phyloP scores from a whole-genome alignment of 2,797 vertebrate genomes.

The Okamejei kenojei region DNA sequence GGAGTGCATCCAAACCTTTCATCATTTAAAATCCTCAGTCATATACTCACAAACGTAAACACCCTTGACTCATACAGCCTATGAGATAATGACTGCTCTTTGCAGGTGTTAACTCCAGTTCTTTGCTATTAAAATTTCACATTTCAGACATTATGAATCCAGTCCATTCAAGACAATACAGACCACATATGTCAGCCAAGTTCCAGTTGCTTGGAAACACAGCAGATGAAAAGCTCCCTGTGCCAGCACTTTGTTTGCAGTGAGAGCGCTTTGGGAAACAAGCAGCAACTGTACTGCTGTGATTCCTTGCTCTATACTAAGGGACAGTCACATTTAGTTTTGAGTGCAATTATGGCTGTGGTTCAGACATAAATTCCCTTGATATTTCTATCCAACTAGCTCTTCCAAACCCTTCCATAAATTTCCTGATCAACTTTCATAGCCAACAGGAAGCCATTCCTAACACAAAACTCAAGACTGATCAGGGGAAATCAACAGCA shows the following conservation, averaged over 20 bases:
- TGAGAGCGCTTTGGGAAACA: not conserved
- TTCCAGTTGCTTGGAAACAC: slow-evolving; percentile 23
- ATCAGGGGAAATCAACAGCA: not conserved
- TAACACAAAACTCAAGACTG: too few species aligned
- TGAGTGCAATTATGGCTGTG: not conserved
- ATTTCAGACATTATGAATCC: not conserved
- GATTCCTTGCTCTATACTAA: not conserved
- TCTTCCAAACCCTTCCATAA: not conserved
- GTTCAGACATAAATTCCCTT: not conserved
- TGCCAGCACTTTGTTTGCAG: not conserved
- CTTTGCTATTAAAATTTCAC: slow-evolving; percentile 10
- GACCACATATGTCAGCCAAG: slow-evolving; percentile 14
- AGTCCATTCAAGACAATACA: not conserved
- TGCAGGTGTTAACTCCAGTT: not conserved
- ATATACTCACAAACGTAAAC: not conserved
- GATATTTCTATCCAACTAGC: not conserved
- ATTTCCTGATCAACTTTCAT: not conserved
- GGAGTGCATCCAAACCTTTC: slow-evolving; percentile 18
- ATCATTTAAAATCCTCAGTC: not conserved
- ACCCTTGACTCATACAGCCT: not conserved
- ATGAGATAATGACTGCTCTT: not conserved
- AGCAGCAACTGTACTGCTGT: not conserved
- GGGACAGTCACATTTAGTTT: not conserved
- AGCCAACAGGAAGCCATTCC: not conserved
- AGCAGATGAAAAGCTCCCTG: slow-evolving; percentile 11